These are phyloP conservation scores for Chloropsis cyanopogon DNA, from an alignment of 2,113 vertebrate species.

Conservation along the genomic window DNA sequence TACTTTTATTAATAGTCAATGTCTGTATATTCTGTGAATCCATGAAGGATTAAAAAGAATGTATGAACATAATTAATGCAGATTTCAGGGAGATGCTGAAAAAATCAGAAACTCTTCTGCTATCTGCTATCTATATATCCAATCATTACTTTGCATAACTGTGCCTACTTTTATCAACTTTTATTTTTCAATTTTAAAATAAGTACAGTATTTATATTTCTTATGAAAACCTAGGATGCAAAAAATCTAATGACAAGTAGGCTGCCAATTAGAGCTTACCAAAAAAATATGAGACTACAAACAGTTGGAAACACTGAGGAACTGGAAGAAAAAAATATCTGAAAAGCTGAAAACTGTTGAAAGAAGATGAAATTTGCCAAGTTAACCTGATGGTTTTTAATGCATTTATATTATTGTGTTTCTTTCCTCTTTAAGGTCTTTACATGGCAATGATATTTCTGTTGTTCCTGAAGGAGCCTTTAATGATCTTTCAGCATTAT, in stretches of 20 bases:
- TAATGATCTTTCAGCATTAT: constrained; percentile 90
- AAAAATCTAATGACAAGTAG: not conserved
- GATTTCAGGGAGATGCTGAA: not conserved
- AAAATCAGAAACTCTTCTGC: not conserved
- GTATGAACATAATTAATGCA: not conserved
- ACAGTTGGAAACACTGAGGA: not conserved
- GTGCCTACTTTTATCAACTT: not conserved
- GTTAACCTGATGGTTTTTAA: not conserved
- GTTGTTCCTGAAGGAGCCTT: constrained; percentile 94
- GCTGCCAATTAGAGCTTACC: not conserved
- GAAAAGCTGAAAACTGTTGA: not conserved
- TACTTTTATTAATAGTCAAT: not conserved
- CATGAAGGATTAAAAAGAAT: not conserved
- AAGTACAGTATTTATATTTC: not conserved
- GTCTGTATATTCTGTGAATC: not conserved
- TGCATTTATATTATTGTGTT: not conserved
- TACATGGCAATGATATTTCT: constrained; percentile 97
- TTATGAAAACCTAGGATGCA: not conserved
- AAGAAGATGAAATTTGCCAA: not conserved
- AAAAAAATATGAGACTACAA: not conserved
- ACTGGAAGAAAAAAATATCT: not conserved
- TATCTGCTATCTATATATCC: not conserved
- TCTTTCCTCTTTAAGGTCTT: constrained; percentile 77
- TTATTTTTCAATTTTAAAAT: not conserved
- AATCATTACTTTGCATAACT: not conserved